Conservation (phyloP, 2,113 vertebrate genomes). For the Galeopterus variegatus region DNA sequence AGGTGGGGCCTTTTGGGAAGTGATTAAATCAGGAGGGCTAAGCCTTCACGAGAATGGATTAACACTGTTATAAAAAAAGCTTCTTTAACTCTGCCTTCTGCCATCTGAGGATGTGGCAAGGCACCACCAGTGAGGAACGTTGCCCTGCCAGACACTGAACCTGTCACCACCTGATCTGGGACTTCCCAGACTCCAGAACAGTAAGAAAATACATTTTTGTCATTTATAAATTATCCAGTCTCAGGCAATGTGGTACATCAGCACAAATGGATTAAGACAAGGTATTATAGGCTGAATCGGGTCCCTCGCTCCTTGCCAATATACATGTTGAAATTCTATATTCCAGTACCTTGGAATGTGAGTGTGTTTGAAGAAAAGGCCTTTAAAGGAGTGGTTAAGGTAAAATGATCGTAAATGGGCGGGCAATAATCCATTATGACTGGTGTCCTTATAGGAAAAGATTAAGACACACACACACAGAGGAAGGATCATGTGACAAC, state of each 20-base stretch:
- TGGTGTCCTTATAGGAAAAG: background rate
- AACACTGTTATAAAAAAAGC: background rate
- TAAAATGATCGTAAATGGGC: background rate
- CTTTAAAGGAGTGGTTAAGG: background rate
- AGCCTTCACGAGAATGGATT: background rate
- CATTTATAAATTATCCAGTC: background rate
- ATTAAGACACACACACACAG: background rate
- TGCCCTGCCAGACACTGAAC: background rate
- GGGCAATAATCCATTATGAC: background rate
- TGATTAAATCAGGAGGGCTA: background rate
- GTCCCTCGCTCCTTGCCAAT: background rate
- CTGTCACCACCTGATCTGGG: background rate
- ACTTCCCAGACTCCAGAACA: background rate
- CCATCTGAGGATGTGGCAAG: background rate
- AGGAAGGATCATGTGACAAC: background rate
- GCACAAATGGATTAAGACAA: background rate
- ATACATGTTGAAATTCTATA: background rate
- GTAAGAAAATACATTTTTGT: background rate
- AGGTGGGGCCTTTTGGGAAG: background rate
- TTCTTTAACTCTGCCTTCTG: background rate
- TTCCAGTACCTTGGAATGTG: background rate
- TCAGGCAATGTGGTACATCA: background rate
- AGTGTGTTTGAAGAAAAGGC: background rate
- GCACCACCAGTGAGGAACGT: background rate
- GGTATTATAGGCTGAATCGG: fast-evolving